Conservation (phyloP, 2,797 vertebrate genomes). For the Chelon labrosus region DNA sequence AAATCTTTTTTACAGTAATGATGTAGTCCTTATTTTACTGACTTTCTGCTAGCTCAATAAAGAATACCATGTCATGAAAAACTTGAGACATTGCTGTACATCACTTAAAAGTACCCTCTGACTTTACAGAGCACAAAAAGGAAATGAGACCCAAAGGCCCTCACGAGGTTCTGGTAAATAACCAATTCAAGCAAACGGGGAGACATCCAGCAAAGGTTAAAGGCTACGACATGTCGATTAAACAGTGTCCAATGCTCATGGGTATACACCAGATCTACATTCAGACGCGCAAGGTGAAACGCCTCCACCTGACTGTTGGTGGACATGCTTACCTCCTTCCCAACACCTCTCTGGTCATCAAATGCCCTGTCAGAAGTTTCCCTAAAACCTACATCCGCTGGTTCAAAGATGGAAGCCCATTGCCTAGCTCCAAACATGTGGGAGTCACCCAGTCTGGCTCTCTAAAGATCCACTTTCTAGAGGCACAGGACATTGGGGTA, state of each 20-base stretch:
- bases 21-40: neutral
- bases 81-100: too few relatives aligned
- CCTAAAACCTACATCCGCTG: constrained; percentile 88
- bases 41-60: neutral
- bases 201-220: neutral
- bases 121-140: constrained; percentile 79
- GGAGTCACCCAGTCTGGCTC: constrained; percentile 90
- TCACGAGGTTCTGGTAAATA: constrained; percentile 14
- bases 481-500: constrained; percentile 83
- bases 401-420: constrained; percentile 88
- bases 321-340: constrained; percentile 91
- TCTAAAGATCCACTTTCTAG: constrained; percentile 88
- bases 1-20: too few relatives aligned
- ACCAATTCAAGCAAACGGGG: constrained; percentile 25
- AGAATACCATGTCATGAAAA: neutral
- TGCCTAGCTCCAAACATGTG: constrained; percentile 85
- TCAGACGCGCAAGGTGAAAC: constrained; percentile 89
- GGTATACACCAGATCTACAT: constrained; percentile 88
- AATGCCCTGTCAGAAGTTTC: constrained; percentile 89
- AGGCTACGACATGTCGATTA: constrained; percentile 39
- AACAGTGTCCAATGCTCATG: constrained; percentile 84
- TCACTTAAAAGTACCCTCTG: neutral
- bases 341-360: constrained; percentile 91
- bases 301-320: constrained; percentile 90
- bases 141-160: constrained; percentile 61